Evolutionary conservation across 2,797 vertebrate species (phyloP), one percentile per base, ranked within the genome.

Genomic region (Siniperca undulata): DNA sequence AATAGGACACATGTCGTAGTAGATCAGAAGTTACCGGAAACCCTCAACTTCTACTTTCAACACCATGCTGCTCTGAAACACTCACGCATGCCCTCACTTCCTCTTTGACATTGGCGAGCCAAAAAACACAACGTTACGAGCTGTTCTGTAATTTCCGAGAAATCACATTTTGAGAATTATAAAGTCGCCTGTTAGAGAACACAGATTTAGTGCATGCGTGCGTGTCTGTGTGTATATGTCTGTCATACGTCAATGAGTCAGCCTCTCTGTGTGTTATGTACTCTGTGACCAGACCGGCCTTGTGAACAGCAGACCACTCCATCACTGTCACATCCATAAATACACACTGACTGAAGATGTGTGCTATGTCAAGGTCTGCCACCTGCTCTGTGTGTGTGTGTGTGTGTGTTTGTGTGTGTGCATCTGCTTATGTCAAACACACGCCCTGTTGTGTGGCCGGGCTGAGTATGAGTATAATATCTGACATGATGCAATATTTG

Each of bases 311-410:
- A 77, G 84, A 78, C 83, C 82, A 55, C 79, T 90, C 70, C 84
- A 77, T 89, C 88, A 70, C 89, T 89, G 92, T 90, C 91, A 92
- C 64, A 30, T 88, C 91, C 93, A 85, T 92, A 92, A 96, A 96
- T 96, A 96, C 84, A 80, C 87, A 20, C 48, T 95, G 95, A 96
- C 89, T 82, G 77, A 89, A 90, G 81, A 81, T 70, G 74, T 81
- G 82, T 64, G 84, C 85, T 70, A 94, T 95, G 94, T 93, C 89
- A 88, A 87, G 78, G 89, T 86, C 87, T 36, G 2, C 61, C 89
- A 90, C 87, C 90, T 94, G 91, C 90, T 92, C n/a, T 61, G 66
- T 80, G 85, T 70, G 66, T 65, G 59, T 24, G 60, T 81, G 42
- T 60, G 53, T 65, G 67, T 68, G 69, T 74, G 76, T 58, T 44